Conservation (phyloP, 2,113 vertebrate genomes). For the Erythrolamprus reginae region DNA sequence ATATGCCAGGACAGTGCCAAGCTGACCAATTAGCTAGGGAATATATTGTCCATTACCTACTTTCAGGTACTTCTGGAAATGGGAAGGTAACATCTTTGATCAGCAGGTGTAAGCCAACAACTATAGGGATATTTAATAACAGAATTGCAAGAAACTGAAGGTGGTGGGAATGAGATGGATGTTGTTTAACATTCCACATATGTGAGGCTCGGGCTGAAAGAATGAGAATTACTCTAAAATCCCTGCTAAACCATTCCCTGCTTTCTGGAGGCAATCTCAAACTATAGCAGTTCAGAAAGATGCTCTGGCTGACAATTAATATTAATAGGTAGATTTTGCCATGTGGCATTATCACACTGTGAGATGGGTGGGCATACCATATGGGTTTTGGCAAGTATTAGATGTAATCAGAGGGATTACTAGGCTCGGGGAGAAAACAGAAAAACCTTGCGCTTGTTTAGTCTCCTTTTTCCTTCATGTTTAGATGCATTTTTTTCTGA, state of each 20-base stretch:
- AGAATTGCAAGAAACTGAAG: slow-evolving; percentile 47
- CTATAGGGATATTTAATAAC: slow-evolving; percentile 57
- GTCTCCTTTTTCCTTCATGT: slow-evolving; percentile 67
- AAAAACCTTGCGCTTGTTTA: slow-evolving; percentile 75
- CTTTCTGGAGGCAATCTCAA: slow-evolving; percentile 83
- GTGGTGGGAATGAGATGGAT: slow-evolving; percentile 46
- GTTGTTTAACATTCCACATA: slow-evolving; percentile 76
- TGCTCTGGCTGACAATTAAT: slow-evolving; percentile 90
- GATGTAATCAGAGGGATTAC: slow-evolving; percentile 98
- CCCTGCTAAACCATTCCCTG: slow-evolving; percentile 82
- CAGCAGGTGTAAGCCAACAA: slow-evolving; percentile 56
- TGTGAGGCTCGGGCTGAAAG: slow-evolving; percentile 68
- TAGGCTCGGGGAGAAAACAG: slow-evolving; percentile 84
- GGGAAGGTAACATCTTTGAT: slow-evolving; percentile 59
- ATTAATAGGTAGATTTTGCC: slow-evolving; percentile 93
- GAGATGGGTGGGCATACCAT: slow-evolving; percentile 94
- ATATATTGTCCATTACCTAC: slow-evolving; percentile 11
- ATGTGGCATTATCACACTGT: slow-evolving; percentile 92
- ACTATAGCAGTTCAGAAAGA: slow-evolving; percentile 84
- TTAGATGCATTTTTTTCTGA: slow-evolving; percentile 64
- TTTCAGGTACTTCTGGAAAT: slow-evolving; percentile 21
- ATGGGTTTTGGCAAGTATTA: slow-evolving; percentile 95
- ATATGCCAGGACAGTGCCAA: slow-evolving; percentile 7
- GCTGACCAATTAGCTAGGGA: slow-evolving; percentile 24
- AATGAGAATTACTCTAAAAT: slow-evolving; percentile 85